Base-by-base conservation (phyloP, 92 coral and sea anemone genomes). In the Pocillopora meandrina region DNA sequence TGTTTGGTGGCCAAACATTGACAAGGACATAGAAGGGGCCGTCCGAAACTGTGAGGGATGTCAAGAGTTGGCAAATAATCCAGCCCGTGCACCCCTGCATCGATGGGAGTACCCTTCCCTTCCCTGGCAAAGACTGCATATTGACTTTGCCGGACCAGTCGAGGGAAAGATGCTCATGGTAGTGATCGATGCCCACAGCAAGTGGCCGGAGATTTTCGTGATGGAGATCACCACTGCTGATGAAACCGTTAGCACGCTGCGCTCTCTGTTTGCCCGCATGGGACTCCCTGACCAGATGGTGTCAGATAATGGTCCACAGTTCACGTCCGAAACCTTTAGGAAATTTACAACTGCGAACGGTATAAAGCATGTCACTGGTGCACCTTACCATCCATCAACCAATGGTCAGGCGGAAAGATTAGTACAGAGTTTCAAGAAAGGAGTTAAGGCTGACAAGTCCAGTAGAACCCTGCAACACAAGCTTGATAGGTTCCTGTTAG, bases 201-300 rank as follows among this genome's bases (percentile, higher is more conserved):
- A 90, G 64, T 86, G 90, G 93, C 11, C 83, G 17, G 90, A 90
- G 71, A 88, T 87, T n/a, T n/a, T n/a, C n/a, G n/a, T n/a, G n/a
- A n/a, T n/a, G n/a, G n/a, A n/a, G n/a, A n/a, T n/a, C n/a, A n/a
- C n/a, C n/a, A n/a, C n/a, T n/a, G n/a, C n/a, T n/a, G n/a, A n/a
- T n/a, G n/a, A n/a, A n/a, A n/a, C n/a, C n/a, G n/a, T n/a, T n/a
- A n/a, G n/a, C n/a, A n/a, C n/a, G n/a, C n/a, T n/a, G n/a, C n/a
- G n/a, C n/a, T n/a, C n/a, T n/a, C n/a, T n/a, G n/a, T n/a, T n/a
- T n/a, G n/a, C n/a, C n/a, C n/a, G n/a, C n/a, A n/a, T n/a, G n/a
- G n/a, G n/a, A n/a, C n/a, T n/a, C n/a, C n/a, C n/a, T n/a, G n/a
- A n/a, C n/a, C n/a, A n/a, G n/a, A n/a, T n/a, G n/a, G n/a, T n/a